phyloP scores from a whole-genome alignment of 2,888 invertebrate species.

The Frankliniella fusca region DNA sequence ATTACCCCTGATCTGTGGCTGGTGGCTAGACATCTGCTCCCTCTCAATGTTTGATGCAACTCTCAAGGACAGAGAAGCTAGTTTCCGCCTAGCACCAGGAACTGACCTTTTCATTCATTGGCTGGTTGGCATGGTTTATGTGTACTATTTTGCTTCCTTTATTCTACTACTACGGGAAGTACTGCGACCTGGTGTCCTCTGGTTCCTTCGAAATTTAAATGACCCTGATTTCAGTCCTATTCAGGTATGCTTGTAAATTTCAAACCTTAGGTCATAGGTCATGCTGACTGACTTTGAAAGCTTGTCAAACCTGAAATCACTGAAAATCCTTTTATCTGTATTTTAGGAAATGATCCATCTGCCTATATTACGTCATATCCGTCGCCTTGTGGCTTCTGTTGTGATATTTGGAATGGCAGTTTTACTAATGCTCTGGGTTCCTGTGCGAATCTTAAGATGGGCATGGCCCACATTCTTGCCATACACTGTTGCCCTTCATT shows the following conservation, averaged over 20 bases:
- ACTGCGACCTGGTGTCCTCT: slow-evolving; percentile 91
- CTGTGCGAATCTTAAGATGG: slow-evolving; percentile 78
- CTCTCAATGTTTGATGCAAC: slow-evolving; percentile 87
- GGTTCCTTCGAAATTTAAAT: slow-evolving; percentile 96
- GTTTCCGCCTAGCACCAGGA: slow-evolving; percentile 86
- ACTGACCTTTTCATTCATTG: slow-evolving; percentile 98
- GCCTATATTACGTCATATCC: slow-evolving; percentile 84
- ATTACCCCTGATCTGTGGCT: slow-evolving; percentile 93
- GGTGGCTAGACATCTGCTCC: slow-evolving; percentile 99
- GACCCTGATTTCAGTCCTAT: slow-evolving; percentile 99
- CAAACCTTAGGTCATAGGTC: neutral
- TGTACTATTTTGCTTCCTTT: slow-evolving; percentile 98
- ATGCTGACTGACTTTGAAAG: neutral
- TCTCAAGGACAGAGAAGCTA: slow-evolving; percentile 78
- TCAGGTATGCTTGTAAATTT: slow-evolving; percentile 56
- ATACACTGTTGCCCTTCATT: slow-evolving; percentile 81
- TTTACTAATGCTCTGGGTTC: slow-evolving; percentile 92
- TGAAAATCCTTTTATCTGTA: slow-evolving; percentile 31
- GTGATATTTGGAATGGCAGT: slow-evolving; percentile 96
- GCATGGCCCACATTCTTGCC: slow-evolving; percentile 86
- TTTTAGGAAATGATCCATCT: slow-evolving; percentile 93
- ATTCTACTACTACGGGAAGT: slow-evolving; percentile 89
- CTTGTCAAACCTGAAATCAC: slow-evolving; percentile 15
- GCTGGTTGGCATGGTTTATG: slow-evolving; percentile 98
- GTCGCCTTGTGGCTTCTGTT: slow-evolving; percentile 86